Evolutionary conservation across 2,888 invertebrate genomes (phyloP).

Genomic region (Lutraria lutraria): DNA sequence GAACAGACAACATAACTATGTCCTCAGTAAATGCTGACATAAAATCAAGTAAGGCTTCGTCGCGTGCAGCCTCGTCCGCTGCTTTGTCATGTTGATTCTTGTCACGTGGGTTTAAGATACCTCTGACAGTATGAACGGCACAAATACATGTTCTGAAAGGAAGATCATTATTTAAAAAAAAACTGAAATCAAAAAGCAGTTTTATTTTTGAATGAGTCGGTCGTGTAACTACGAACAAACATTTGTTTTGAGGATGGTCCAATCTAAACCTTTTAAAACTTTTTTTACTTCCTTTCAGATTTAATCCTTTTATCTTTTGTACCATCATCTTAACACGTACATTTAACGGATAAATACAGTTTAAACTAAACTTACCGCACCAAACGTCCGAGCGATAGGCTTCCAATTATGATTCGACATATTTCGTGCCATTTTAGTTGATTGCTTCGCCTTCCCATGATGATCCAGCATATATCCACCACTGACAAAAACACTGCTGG

Average conservation of each 20-base stretch:
- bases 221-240: too few relatives aligned
- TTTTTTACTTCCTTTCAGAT: too few relatives aligned
- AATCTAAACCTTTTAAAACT: too few relatives aligned
- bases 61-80: neutral
- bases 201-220: too few relatives aligned
- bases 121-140: neutral
- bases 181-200: too few relatives aligned
- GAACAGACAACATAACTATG: neutral
- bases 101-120: neutral
- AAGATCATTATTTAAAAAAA: too few relatives aligned
- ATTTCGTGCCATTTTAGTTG: neutral
- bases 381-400: neutral
- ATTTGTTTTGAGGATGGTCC: too few relatives aligned
- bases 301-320: too few relatives aligned
- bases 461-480: neutral
- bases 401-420: neutral
- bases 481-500: neutral
- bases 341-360: too few relatives aligned
- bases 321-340: too few relatives aligned
- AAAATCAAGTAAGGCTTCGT: neutral
- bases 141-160: neutral
- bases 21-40: slow-evolving; percentile 14
- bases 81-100: neutral
- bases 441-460: neutral
- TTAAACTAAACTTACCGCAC: neutral